Conservation (phyloP, 2,113 vertebrate genomes). For the Coracopsis vasa region DNA sequence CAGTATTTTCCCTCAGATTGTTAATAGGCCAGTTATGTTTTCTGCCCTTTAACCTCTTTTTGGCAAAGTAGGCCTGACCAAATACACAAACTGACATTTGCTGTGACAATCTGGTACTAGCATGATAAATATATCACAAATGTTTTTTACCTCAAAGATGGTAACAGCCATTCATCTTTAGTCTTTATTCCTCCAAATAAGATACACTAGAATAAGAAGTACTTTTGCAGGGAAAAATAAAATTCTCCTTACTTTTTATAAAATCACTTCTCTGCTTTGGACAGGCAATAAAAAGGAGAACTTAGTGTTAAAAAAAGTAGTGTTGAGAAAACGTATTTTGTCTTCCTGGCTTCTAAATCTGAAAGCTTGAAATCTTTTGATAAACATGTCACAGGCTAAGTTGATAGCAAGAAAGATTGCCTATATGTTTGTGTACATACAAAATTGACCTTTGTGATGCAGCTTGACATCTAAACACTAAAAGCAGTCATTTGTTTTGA, state of each 20-base stretch:
- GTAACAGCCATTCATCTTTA: not conserved
- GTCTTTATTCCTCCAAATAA: not conserved
- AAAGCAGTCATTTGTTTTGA: conserved; percentile 91
- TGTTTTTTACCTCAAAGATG: not conserved
- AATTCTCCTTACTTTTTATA: not conserved
- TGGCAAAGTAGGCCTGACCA: not conserved
- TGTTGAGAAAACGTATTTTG: not conserved
- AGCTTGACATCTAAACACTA: conserved; percentile 76
- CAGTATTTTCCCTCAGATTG: not conserved
- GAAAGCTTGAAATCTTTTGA: not conserved
- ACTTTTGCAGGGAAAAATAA: not conserved
- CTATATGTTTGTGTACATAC: conserved; percentile 75
- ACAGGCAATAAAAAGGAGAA: not conserved
- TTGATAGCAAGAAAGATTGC: conserved; percentile 66
- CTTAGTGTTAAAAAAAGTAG: not conserved
- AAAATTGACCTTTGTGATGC: conserved; percentile 82
- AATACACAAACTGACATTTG: not conserved
- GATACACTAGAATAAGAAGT: not conserved
- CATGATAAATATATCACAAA: not conserved
- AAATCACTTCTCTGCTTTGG: not conserved
- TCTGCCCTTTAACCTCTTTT: not conserved
- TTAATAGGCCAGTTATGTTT: not conserved
- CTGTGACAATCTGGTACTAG: not conserved
- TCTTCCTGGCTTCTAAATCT: conserved; percentile 9
- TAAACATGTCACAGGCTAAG: conserved; percentile 51